Percentiles rank a stretch among this genome's conserved stretches.
phyloP scores from a whole-genome alignment of 2,797 vertebrate genomes.

The Ispidina lecontei region DNA sequence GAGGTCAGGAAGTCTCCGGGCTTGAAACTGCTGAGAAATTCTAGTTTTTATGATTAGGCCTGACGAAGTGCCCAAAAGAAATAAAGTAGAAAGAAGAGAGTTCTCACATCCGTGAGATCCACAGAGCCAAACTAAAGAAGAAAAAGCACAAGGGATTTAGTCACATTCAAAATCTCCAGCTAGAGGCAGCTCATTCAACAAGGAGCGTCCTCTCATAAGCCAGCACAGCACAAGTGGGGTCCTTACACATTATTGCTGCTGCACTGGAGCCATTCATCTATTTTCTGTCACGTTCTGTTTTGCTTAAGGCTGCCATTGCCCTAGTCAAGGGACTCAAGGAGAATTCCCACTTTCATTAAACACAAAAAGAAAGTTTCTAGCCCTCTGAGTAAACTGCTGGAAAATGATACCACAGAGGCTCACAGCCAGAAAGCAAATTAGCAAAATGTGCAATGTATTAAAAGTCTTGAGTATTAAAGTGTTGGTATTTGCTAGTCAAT shows the following conservation, averaged over 20 bases:
- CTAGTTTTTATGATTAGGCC: conserved; percentile 31
- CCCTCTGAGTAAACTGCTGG: conserved; percentile 57
- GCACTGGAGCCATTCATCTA: conserved; percentile 32
- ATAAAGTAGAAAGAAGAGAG: conserved; percentile 38
- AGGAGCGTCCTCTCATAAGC: conserved; percentile 15
- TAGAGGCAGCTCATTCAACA: not conserved
- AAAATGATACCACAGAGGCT: conserved; percentile 53
- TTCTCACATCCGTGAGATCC: not conserved
- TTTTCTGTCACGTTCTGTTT: conserved; percentile 59
- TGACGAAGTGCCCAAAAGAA: conserved; percentile 58
- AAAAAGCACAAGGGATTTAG: conserved; percentile 33
- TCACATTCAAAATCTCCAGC: conserved; percentile 30
- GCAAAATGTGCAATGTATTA: conserved; percentile 52
- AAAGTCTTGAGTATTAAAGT: conserved; percentile 7
- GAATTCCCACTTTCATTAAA: conserved; percentile 66
- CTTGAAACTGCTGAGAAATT: conserved; percentile 50
- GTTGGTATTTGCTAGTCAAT: not conserved
- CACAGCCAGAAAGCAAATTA: conserved; percentile 50
- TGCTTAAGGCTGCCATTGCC: conserved; percentile 51
- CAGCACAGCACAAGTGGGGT: not conserved
- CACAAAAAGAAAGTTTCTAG: conserved; percentile 19
- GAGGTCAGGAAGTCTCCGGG: conserved; percentile 39
- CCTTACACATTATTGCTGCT: conserved; percentile 10
- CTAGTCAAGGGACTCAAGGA: not conserved
- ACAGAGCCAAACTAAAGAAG: conserved; percentile 47